Conservation (phyloP, 2,113 vertebrate species). For the human region DNA sequence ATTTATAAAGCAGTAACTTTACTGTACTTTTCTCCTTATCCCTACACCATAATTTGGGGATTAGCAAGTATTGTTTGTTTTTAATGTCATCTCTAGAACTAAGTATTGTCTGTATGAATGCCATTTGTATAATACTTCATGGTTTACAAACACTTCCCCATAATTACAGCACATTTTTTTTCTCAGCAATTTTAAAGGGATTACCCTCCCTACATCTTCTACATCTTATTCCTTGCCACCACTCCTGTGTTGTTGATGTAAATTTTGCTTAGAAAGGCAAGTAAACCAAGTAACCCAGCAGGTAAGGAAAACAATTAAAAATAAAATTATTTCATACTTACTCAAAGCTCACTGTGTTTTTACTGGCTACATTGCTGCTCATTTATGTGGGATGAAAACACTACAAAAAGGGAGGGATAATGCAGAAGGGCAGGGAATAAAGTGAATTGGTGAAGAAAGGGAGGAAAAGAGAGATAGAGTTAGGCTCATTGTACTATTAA, state of each 20-base stretch:
- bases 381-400: neutral
- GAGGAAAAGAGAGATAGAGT: neutral
- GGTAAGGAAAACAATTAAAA: neutral
- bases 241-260: neutral
- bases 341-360: neutral
- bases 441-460: neutral
- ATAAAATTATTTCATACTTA: neutral
- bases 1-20: neutral
- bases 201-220: neutral
- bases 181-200: neutral
- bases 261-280: neutral
- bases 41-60: neutral
- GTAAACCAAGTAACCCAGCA: neutral
- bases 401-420: neutral
- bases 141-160: neutral
- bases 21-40: neutral
- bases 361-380: neutral
- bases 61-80: neutral
- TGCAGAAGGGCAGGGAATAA: neutral
- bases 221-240: neutral
- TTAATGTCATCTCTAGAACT: neutral
- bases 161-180: neutral
- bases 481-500: neutral
- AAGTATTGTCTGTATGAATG: neutral
- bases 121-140: neutral